Percentiles rank a stretch among this genome's conserved stretches.
Evolutionary conservation across 2,888 invertebrate genomes (phyloP).

Genomic region (Folsomia candida): DNA sequence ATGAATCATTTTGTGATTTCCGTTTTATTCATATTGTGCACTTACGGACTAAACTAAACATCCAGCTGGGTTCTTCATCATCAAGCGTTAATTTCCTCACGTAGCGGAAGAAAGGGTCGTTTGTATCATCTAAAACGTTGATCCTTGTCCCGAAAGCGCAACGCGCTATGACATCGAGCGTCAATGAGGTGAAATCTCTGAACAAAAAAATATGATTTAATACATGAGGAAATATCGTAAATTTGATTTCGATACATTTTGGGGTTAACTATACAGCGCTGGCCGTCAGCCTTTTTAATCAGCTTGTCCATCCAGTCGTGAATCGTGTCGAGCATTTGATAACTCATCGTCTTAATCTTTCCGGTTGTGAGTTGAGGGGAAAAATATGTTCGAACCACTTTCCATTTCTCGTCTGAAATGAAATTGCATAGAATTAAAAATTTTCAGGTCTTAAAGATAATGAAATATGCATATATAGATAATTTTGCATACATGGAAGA

Average conservation of each 20-base stretch:
- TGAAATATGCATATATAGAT: not conserved
- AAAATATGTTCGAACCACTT: conserved; percentile 27
- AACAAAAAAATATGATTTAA: not conserved
- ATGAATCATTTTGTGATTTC: too few species aligned
- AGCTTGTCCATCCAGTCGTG: conserved; percentile 14
- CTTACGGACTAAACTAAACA: conserved; percentile 31
- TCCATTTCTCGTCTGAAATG: conserved; percentile 36
- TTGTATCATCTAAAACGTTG: conserved; percentile 30
- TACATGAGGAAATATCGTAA: not conserved
- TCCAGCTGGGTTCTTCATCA: conserved; percentile 11
- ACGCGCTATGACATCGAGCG: conserved; percentile 33
- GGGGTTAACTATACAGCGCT: not conserved
- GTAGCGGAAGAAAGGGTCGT: conserved; percentile 26
- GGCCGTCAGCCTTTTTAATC: not conserved
- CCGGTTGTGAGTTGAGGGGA: conserved; percentile 37
- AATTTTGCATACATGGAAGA: conserved; percentile 27
- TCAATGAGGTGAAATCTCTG: conserved; percentile 34
- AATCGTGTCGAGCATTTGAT: conserved; percentile 34
- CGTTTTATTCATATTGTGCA: too few species aligned
- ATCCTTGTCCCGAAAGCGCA: conserved; percentile 40
- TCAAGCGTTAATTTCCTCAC: conserved; percentile 6
- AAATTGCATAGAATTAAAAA: not conserved
- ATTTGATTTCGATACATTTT: not conserved
- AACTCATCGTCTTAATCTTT: conserved; percentile 37
- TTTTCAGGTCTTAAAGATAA: not conserved